Base-by-base conservation (phyloP, 2,888 invertebrate species). In the Torymus auratus region DNA sequence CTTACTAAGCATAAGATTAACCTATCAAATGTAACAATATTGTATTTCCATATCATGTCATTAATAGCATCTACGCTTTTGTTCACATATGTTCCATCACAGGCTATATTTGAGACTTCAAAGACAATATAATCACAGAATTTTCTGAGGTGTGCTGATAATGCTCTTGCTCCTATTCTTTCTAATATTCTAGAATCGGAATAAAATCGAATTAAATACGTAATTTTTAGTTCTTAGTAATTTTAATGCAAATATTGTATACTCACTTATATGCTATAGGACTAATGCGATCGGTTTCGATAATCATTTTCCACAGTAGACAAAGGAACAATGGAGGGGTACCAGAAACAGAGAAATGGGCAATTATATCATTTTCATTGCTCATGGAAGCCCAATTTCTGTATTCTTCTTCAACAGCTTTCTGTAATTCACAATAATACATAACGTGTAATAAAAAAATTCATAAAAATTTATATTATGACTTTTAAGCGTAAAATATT, bases 41-140 rank as follows among this genome's bases (percentile, higher is more conserved):
- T 98, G 91, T 97, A 98, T 88, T 98, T 98, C 98, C 98, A 99
- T 83, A 99, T 97, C 94, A 99, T 96, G 88, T 98, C 97, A 91
- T 97, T 98, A 85, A 99, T 96, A 0, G 98, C 97, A 88, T 98
- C 98, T 2, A 98, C 97, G 88, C 97, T 97, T 92, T 98, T 98
- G 91, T 97, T 97, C 67, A 98, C 97, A 88, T 97, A 96, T 82
- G 96, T 96, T 14, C 96, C 96, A 15, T 96, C 96, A 23, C 96
- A 97, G 17, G 96, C 95, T 1, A 96, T 96, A 87, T 96, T 97
- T 0, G 96, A 96, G 88, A 98, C 97, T 91, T 99, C 98, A 88
- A 95, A 96, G 7, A 98, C 97, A 3, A 99, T 92, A 90, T 97
- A 98, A 91, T 99, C 99, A 89, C 98, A 98, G 89, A 99, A 97